Evolutionary conservation across 2,797 vertebrate species (phyloP).

Genomic region (Sebastolobus alascanus): DNA sequence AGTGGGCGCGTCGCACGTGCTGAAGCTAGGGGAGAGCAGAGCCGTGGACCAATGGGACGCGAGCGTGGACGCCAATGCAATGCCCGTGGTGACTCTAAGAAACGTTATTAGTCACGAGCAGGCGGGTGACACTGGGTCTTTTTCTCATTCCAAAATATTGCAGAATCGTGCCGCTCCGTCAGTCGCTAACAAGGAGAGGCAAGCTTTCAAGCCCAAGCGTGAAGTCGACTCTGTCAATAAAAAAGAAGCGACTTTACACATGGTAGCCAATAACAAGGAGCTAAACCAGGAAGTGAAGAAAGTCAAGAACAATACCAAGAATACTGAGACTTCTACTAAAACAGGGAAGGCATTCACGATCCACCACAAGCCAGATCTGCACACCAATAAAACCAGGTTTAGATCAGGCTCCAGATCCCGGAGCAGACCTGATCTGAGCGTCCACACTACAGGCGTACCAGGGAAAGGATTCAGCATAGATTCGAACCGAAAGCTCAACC

Average conservation of each 20-base stretch:
- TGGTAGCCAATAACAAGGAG: conserved; percentile 57
- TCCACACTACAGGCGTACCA: conserved; percentile 73
- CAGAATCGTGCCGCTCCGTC: conserved; percentile 61
- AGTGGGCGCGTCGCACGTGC: conserved; percentile 57
- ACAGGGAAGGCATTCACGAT: conserved; percentile 65
- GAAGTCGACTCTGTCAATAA: conserved; percentile 75
- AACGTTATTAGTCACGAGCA: conserved; percentile 78
- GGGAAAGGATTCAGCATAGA: conserved; percentile 73
- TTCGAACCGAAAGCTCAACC: conserved; percentile 79
- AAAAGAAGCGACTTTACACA: conserved; percentile 52
- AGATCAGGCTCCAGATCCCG: conserved; percentile 67
- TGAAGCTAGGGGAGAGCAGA: conserved; percentile 69
- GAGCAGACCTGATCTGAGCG: conserved; percentile 65
- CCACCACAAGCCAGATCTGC: conserved; percentile 77
- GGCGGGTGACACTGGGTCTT: conserved; percentile 53
- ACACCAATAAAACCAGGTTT: conserved; percentile 82
- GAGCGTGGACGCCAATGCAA: conserved; percentile 67
- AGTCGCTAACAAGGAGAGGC: conserved; percentile 67
- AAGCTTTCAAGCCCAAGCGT: conserved; percentile 74
- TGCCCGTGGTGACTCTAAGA: conserved; percentile 76
- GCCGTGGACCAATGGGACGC: conserved; percentile 75
- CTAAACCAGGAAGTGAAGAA: conserved; percentile 70
- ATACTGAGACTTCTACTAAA: conserved; percentile 58
- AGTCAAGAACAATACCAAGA: conserved; percentile 78
- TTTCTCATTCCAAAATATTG: conserved; percentile 66